A percentile compares a stretch with the other conserved stretches of the same genome.
These are phyloP conservation scores for Caradrina kadenii DNA, from an alignment of 2,888 invertebrate genomes.

Conservation along the genomic window DNA sequence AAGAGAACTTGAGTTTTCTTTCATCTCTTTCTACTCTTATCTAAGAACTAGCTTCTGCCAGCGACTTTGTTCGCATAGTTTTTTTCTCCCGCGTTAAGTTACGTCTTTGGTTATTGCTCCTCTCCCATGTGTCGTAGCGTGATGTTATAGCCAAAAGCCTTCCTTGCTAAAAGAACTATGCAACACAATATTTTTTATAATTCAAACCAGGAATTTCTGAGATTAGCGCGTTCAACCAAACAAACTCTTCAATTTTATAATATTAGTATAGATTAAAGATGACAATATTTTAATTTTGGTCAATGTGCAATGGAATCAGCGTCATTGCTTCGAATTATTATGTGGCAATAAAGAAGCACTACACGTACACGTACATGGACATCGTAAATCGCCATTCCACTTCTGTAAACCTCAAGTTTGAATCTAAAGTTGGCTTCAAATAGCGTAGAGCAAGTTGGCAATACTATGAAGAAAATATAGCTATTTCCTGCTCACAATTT, in stretches of 20 bases:
- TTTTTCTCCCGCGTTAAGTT: too few species aligned
- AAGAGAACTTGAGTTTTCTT: constrained; percentile 8
- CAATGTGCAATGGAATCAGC: neutral
- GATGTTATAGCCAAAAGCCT: too few species aligned
- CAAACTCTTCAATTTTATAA: too few species aligned
- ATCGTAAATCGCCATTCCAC: constrained; percentile 3
- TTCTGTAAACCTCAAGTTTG: constrained; percentile 26
- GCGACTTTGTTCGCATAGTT: too few species aligned
- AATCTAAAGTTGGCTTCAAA: constrained; percentile 33
- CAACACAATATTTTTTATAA: too few species aligned
- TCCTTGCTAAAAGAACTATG: too few species aligned
- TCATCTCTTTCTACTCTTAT: neutral
- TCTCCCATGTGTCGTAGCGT: too few species aligned
- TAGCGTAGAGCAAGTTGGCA: constrained; percentile 35
- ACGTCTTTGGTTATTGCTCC: too few species aligned
- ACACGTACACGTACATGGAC: neutral
- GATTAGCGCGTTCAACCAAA: too few species aligned
- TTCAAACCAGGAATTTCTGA: too few species aligned
- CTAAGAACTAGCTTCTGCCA: too few species aligned
- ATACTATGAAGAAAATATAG: constrained; percentile 51
- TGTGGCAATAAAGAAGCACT: constrained; percentile 2
- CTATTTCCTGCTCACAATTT: constrained; percentile 44
- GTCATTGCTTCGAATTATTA: constrained; percentile 7
- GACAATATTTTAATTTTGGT: neutral
- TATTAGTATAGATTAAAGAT: too few species aligned